Conservation (phyloP, 2,113 vertebrate genomes). For the Nannospalax galili region DNA sequence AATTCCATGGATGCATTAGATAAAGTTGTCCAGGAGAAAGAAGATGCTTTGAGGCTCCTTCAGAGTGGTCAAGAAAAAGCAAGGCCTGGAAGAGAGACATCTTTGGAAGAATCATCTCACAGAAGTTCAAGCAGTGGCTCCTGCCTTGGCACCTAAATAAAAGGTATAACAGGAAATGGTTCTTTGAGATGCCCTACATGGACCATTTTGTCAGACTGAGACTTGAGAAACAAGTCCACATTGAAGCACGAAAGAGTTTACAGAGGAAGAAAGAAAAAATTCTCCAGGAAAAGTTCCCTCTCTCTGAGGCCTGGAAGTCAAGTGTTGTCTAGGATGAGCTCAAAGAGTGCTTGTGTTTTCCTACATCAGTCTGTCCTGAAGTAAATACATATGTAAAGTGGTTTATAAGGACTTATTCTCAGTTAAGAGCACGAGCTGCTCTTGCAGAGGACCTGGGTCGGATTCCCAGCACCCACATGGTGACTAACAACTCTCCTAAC, state of each 20-base stretch:
- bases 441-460: too few relatives aligned
- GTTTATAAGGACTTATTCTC: not conserved
- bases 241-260: not conserved
- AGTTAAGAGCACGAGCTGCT: too few relatives aligned
- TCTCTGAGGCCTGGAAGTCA: too few relatives aligned
- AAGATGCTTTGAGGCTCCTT: not conserved
- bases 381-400: not conserved
- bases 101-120: conserved; percentile 80
- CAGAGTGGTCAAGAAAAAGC: not conserved
- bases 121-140: conserved; percentile 93
- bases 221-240: not conserved
- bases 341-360: not conserved
- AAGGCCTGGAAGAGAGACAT: not conserved
- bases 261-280: too few relatives aligned
- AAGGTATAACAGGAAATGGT: conserved; percentile 89
- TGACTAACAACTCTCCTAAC: too few relatives aligned
- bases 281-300: too few relatives aligned
- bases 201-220: conserved; percentile 86
- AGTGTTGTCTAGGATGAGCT: not conserved
- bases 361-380: not conserved
- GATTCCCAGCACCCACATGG: too few relatives aligned
- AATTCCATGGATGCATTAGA: not conserved
- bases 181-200: conserved; percentile 91
- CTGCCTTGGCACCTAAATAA: conserved; percentile 96
- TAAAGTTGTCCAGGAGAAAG: not conserved